Evolutionary conservation across 2,888 invertebrate genomes (phyloP).

Genomic region (Fissipunctia ypsillon): DNA sequence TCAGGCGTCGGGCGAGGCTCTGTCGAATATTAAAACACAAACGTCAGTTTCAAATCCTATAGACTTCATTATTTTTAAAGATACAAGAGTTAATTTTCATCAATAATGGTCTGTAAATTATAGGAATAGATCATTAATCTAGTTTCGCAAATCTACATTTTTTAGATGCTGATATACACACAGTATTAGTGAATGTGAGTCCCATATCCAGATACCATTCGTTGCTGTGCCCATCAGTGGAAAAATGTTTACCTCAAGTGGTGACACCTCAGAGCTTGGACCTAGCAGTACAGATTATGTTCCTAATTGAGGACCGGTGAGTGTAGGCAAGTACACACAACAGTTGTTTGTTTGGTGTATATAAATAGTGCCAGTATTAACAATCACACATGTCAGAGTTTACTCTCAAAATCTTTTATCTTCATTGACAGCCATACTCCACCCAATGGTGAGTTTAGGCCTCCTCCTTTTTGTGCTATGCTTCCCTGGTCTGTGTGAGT

Average conservation of each 20-base stretch:
- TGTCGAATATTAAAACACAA: too few species aligned
- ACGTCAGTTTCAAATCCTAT: neutral
- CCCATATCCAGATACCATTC: constrained; percentile 94
- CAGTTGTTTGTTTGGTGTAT: constrained; percentile 25
- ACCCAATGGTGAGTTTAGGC: too few species aligned
- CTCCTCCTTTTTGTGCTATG: too few species aligned
- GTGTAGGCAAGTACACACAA: constrained; percentile 75
- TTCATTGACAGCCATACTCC: too few species aligned
- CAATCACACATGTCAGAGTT: neutral
- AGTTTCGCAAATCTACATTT: constrained; percentile 1
- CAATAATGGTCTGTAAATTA: too few species aligned
- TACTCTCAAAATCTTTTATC: neutral
- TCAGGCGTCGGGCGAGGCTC: too few species aligned
- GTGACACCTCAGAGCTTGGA: constrained; percentile 91
- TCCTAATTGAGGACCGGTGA: constrained; percentile 91
- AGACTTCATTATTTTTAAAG: too few species aligned
- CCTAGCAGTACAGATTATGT: constrained; percentile 91
- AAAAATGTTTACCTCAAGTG: constrained; percentile 92
- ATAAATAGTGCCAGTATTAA: constrained; percentile 12
- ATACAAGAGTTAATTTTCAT: too few species aligned
- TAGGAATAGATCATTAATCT: too few species aligned
- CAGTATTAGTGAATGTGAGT: constrained; percentile 93
- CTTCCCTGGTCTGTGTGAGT: too few species aligned
- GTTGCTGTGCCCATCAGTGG: constrained; percentile 93
- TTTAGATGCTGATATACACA: constrained; percentile 77